Conservation (phyloP, 2,888 invertebrate genomes). For the Zhengitettix transpicula region DNA sequence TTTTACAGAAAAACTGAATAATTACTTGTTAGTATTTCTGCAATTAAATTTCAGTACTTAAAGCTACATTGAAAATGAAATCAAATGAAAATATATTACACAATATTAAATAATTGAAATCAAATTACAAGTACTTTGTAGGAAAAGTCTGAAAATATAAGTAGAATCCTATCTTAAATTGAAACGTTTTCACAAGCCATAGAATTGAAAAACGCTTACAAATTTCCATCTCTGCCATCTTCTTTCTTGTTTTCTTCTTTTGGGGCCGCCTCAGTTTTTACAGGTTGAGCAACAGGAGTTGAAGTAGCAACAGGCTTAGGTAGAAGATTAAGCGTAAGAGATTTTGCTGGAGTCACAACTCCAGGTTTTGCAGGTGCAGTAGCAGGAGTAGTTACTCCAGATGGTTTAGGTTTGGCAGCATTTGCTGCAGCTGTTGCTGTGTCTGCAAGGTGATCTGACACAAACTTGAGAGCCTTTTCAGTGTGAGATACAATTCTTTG, state of each 20-base stretch:
- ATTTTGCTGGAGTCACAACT: not conserved
- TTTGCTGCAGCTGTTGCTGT: slow-evolving; percentile 20
- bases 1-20: no score
- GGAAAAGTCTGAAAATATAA: no score
- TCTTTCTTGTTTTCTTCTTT: slow-evolving; percentile 41
- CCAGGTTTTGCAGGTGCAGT: not conserved
- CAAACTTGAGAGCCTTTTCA: slow-evolving; percentile 84
- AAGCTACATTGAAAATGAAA: no score
- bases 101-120: no score
- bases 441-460: slow-evolving; percentile 76
- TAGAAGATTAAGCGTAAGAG: not conserved
- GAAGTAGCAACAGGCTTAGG: slow-evolving; percentile 6
- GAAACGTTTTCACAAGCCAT: no score
- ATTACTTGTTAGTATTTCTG: no score
- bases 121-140: no score
- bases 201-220: slow-evolving; percentile 36
- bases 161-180: no score
- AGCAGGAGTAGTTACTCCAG: not conserved
- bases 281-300: slow-evolving; percentile 14
- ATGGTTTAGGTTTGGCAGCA: slow-evolving; percentile 4
- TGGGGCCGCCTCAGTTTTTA: slow-evolving; percentile 14
- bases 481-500: slow-evolving; percentile 86
- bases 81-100: no score
- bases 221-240: slow-evolving; percentile 66
- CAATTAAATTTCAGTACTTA: no score